Base-by-base conservation (phyloP, 2,797 vertebrate genomes). In the Urosaurus nigricauda region DNA sequence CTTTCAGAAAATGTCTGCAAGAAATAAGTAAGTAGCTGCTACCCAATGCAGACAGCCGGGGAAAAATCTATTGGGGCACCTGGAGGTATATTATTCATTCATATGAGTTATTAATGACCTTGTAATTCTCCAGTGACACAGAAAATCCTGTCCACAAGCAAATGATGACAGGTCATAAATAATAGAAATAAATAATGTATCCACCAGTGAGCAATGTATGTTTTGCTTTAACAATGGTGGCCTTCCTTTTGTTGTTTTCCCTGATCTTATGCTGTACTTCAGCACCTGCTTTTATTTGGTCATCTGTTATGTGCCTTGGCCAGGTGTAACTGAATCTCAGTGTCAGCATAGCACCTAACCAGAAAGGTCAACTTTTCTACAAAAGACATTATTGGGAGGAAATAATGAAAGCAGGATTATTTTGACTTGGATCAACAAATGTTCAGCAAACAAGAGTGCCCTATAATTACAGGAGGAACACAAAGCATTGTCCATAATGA, bases 161-260 rank as follows among this genome's bases (percentile, higher is more conserved):
- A 94, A 90, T 85, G 13, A 87, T 87, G 91, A 93, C 93, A 87
- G 84, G 83, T 84, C 79, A 89, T 93, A 93, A 93, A 91, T 79
- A 93, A 90, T 87, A 90, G 85, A 90, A 94, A 93, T 93, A 93
- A 95, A 90, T 92, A 94, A 93, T 91, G 73, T 86, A 88, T 94
- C 88, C 92, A 12, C 73, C 92, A 87, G 85, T 80, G 90, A 86
- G 51, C 86, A 9, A 1, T 58, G 40, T 79, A 84, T 92, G 63
- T 37, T 81, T 93, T 79, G 47, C 91, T 93, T 93, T 87, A 92
- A 89, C 53, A 84, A 13, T 29, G 79, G 37, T 60, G 35, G 29
- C 8, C 86, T 85, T 82, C 78, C 89, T 81, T 75, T 83, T 43
- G 26, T 77, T 58, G 29, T 82, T 16, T 79, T 0, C 63, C 81